Evolutionary conservation across 2,888 invertebrate genomes (phyloP).

Genomic region (Crematogaster levior): DNA sequence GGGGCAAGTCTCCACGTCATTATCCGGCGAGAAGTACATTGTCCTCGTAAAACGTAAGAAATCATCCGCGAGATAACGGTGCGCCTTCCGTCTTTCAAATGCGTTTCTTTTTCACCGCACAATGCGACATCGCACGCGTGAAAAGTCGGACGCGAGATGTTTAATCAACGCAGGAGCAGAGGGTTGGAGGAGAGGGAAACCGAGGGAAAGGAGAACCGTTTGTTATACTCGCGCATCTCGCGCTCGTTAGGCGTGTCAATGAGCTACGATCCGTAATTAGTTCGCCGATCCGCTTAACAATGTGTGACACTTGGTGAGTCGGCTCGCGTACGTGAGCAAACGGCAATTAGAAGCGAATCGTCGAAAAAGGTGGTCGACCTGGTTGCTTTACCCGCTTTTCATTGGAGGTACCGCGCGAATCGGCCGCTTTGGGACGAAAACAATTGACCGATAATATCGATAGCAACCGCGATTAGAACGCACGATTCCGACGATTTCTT

Average conservation of each 20-base stretch:
- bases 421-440: not conserved
- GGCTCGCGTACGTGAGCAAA: conserved; percentile 33
- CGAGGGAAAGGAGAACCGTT: not conserved
- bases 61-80: conserved; percentile 48
- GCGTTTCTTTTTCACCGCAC: not conserved
- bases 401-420: not conserved
- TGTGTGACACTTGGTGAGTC: conserved; percentile 42
- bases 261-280: conserved; percentile 33
- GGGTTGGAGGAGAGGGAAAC: not conserved
- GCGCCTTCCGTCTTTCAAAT: conserved; percentile 38
- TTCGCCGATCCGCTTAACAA: conserved; percentile 48
- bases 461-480: not conserved
- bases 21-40: conserved; percentile 31
- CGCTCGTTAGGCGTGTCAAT: conserved; percentile 49
- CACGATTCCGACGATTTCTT: not conserved
- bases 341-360: conserved; percentile 25
- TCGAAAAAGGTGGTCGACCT: conserved; percentile 32
- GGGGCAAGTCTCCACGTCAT: conserved; percentile 25
- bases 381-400: conserved; percentile 43
- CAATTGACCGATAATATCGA: not conserved
- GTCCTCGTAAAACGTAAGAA: conserved; percentile 40
- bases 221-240: conserved; percentile 20
- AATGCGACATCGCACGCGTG: conserved; percentile 9
- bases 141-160: conserved; percentile 32
- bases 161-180: not conserved